Evolutionary conservation across 2,888 invertebrate genomes (phyloP).

Genomic region (Epirrhoe alternata): DNA sequence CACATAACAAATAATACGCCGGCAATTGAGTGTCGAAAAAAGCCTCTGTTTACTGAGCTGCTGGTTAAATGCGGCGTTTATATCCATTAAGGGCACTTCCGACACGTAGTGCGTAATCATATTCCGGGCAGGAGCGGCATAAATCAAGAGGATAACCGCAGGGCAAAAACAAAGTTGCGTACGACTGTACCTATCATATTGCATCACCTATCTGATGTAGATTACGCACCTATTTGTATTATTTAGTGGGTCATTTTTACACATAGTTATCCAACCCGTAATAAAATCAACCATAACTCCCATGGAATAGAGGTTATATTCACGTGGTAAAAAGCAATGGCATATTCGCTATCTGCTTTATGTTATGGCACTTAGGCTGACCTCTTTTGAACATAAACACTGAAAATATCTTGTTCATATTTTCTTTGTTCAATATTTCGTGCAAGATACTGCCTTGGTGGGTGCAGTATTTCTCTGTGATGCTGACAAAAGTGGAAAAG

Average conservation of each 20-base stretch:
- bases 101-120: constrained; percentile 76
- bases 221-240: constrained; percentile 52
- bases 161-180: constrained; percentile 70
- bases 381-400: constrained; percentile 41
- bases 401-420: constrained; percentile 37
- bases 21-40: constrained; percentile 57
- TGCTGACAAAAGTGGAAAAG: constrained; percentile 24
- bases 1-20: constrained; percentile 53
- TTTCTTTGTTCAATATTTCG: constrained; percentile 35
- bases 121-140: constrained; percentile 78
- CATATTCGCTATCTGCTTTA: constrained; percentile 35
- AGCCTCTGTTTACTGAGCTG: constrained; percentile 58
- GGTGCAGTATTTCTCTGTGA: constrained; percentile 20
- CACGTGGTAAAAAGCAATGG: constrained; percentile 21
- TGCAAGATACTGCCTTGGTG: constrained; percentile 33
- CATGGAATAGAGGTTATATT: constrained; percentile 24
- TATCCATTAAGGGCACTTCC: constrained; percentile 82
- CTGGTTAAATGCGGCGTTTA: constrained; percentile 78
- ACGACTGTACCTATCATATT: constrained; percentile 73
- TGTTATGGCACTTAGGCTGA: constrained; percentile 37
- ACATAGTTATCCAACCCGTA: constrained; percentile 23
- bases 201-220: constrained; percentile 60
- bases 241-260: constrained; percentile 44
- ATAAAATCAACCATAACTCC: constrained; percentile 23
- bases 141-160: constrained; percentile 78